Base-by-base conservation (phyloP, 2,113 vertebrate genomes). In the Neopipo cinnamomea region DNA sequence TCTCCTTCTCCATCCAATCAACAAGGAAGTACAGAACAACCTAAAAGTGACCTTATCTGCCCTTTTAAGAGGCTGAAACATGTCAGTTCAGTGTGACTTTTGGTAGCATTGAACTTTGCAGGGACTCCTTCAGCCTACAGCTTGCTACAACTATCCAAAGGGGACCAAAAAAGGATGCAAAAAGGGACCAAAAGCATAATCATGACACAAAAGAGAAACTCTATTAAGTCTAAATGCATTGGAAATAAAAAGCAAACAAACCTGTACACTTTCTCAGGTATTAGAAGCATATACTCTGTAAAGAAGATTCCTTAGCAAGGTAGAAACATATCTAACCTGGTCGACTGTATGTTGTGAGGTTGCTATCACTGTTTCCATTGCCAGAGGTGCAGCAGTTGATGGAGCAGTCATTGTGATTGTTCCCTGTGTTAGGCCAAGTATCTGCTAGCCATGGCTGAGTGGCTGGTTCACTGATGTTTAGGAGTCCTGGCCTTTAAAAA, bases 401-500 rank as follows among this genome's bases (percentile, higher is more conserved):
- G 97, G 99, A 98, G 97, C 99, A 99, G 98, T 99, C 99, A 3
- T 99, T 99, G 97, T 99, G 99, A 87, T 98, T 99, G 98, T 99
- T 99, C 91, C 99, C 99, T 39, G 98, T 99, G 94, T 99, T 99
- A 71, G 99, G 99, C 99, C 99, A 99, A 3, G 99, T 99, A 96
- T 99, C 99, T 27, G 99, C 99, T 79, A 99, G 97, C 99, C 99
- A 99, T 1, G 99, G 99, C 95, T 99, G 99, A 18, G 98, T 94
- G 56, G 99, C 98, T 1, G 99, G 98, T 91, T 99, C 99, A 52
- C 98, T 98, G 72, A 99, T 99, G 98, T 99, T 99, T 82, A 99
- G 98, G 93, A 99, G 98, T 91, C 99, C 99, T 59, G 99, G 99
- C 97, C 99, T 99, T 97, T 62, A 91, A 89, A 95, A 89, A 96